phyloP scores from a whole-genome alignment of 2,888 invertebrate genomes.

The Lottia scabra region DNA sequence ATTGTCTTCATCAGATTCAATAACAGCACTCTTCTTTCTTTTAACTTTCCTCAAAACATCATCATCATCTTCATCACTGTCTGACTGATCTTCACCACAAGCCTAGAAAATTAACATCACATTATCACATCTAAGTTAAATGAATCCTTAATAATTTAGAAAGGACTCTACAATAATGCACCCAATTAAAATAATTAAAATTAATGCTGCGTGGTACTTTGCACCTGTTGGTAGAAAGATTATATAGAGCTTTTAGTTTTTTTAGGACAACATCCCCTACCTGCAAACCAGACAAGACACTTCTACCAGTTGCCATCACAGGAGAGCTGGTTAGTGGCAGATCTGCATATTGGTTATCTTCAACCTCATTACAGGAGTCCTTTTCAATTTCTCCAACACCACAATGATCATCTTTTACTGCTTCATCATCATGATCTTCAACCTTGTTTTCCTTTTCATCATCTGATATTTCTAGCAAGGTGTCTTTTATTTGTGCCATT shows the following conservation, averaged over 20 bases:
- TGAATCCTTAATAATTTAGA: too few species aligned
- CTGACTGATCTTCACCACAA: not conserved
- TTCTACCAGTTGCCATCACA: not conserved
- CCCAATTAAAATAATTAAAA: too few species aligned
- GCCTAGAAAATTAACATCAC: not conserved
- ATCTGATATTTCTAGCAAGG: conserved; percentile 11
- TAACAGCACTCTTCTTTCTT: conserved; percentile 13
- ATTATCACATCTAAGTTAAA: too few species aligned
- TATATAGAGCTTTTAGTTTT: too few species aligned
- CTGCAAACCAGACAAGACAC: not conserved
- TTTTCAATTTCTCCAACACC: not conserved
- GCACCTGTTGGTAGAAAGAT: too few species aligned
- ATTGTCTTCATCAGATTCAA: conserved; percentile 21
- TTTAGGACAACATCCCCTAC: not conserved
- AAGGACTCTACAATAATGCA: too few species aligned
- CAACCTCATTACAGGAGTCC: not conserved
- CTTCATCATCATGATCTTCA: conserved; percentile 8
- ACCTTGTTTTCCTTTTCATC: conserved; percentile 11
- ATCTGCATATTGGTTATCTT: conserved; percentile 7
- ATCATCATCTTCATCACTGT: conserved; percentile 15
- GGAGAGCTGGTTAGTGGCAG: conserved; percentile 10
- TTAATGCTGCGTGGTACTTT: too few species aligned
- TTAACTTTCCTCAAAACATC: conserved; percentile 10
- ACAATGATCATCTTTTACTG: conserved; percentile 14
- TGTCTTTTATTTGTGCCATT: conserved; percentile 7